A percentile compares a stretch with the other conserved stretches of the same genome.
phyloP scores from a whole-genome alignment of 2,113 vertebrate species.

The Petrocephalus zakoni region DNA sequence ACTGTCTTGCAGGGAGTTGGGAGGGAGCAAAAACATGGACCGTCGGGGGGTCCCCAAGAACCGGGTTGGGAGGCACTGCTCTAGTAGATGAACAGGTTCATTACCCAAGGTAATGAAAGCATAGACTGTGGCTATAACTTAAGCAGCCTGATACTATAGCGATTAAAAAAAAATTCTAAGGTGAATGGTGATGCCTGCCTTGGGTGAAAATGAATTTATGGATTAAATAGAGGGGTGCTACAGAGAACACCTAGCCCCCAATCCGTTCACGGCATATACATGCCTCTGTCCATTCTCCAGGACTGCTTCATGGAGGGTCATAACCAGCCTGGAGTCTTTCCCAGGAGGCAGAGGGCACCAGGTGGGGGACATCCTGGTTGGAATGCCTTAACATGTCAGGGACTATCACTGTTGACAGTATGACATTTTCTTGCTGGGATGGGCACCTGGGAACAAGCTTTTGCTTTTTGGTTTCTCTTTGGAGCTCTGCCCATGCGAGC shows the following conservation, averaged over 20 bases:
- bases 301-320: neutral
- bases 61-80: neutral
- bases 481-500: conserved; percentile 6
- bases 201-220: neutral
- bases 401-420: neutral
- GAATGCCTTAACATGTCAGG: neutral
- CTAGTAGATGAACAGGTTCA: neutral
- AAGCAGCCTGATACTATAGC: neutral
- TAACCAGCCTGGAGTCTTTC: neutral
- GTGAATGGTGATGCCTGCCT: neutral
- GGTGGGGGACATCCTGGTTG: neutral
- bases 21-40: no score
- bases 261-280: neutral
- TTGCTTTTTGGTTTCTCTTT: neutral
- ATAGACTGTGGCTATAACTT: neutral
- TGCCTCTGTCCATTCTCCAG: no score
- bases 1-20: neutral
- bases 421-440: conserved; percentile 34
- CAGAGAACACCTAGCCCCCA: neutral
- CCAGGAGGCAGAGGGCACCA: neutral
- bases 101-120: neutral
- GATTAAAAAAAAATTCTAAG: neutral
- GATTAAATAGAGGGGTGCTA: neutral
- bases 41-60: neutral
- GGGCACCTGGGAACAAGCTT: conserved; percentile 30